Evolutionary conservation across 2,888 invertebrate species (phyloP), one percentile per base, ranked within the genome.

Genomic region (Didymodactylos carnosus): DNA sequence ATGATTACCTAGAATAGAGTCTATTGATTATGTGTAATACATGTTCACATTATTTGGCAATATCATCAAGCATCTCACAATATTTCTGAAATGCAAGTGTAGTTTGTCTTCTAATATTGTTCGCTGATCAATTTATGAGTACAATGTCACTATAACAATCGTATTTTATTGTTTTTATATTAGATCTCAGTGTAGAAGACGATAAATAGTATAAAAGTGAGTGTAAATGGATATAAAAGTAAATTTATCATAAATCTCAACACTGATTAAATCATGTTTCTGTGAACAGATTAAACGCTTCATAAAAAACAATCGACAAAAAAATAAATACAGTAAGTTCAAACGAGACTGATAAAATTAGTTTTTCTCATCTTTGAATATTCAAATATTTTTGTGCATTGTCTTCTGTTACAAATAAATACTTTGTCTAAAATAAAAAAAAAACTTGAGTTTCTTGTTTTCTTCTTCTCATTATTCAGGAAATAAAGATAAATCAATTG

Each of bases 91-190:
- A 77, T 53, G 78, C 77, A 41, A 80, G 39, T 6, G 80, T 79
- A n/a, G 81, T 75, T 74, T 80, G 79, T 51, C 78, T 71, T 16
- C 81, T 81, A 19, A 81, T 79, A 1, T 81, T 81, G 73, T 79
- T 79, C 6, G 80, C 80, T 43, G 62, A 62, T n/a, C 62, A 29
- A 35, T 19, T 62, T 19, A 62, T n/a, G 3, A 62, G 19, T n/a
- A 62, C 62, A 35, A 62, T 35, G n/a, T 62, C 10, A 62, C 35
- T n/a, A 3, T 62, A n/a, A 62, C n/a, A 29, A n/a, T 62, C n/a
- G 11, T 62, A n/a, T 7, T 1, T 7, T 3, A n/a, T 62, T 62
- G 29, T 27, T 62, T 62, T 27, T 10, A 62, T 35, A 35, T 35
- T 35, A 35, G 35, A 62, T 35, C 53, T 35, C 35, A 35, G 53